Base-by-base conservation (phyloP, 2,797 vertebrate genomes). In the Yasuhikotakia modesta region DNA sequence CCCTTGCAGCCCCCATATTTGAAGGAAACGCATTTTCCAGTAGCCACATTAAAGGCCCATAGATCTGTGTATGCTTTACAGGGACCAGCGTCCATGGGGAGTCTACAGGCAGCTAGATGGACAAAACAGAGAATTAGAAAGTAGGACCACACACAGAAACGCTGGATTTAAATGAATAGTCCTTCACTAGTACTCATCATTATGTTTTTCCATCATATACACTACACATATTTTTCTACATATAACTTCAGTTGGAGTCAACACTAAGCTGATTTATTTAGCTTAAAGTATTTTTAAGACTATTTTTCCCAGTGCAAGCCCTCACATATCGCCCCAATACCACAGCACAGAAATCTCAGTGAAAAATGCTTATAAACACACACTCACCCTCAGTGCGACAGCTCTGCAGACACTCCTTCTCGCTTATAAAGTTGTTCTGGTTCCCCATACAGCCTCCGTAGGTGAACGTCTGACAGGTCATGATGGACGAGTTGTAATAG, bases 391-490 rank as follows among this genome's bases (percentile, higher is more conserved):
- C 95, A 0, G 94, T 96, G 35, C 97, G 92, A 85, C 97, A 98
- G 0, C 93, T 95, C 91, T 99, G 97, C 63, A 98, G 90, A 82
- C 97, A 99, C 3, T 93, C 93, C 83, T 93, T 95, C 86, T 98
- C 95, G 0, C 80, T 89, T 13, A 2, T 0, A 69, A 97, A 99
- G 88, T 96, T 98, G 90, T 99, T 99, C 81, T 91, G 88, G 0
- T 97, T 98, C 27, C 96, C 96, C 82, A 95, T 4, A 52, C 97
- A 99, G 30, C 97, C 97, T 0, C 97, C 97, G 0, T 87, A 99
- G 0, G 83, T 84, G 87, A 99, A 99, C 1, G 53, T 13, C 50
- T 96, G 91, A 0, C 97, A 99, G 77, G 88, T 91, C 95, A 96
- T 95, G 27, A 94, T 93, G 0, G 95, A 85, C 0, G 93, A 88